A percentile compares a stretch with the other conserved stretches of the same genome.
Conservation (phyloP, 2,113 vertebrate genomes). For the Gadus macrocephalus region DNA sequence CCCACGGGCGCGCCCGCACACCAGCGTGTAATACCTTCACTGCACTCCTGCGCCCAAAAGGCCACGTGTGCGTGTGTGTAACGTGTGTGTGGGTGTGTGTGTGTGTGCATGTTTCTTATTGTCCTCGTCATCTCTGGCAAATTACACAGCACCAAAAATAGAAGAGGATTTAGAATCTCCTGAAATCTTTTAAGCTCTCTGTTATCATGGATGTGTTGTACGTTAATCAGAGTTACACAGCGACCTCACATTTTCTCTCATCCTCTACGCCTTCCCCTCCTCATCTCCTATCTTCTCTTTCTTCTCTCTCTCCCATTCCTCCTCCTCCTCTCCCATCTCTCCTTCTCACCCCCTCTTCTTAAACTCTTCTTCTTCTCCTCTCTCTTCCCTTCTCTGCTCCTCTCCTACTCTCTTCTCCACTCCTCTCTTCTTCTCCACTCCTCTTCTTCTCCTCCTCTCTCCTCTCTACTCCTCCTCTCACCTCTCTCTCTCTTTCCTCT, state of each 20-base stretch:
- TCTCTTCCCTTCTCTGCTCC: background rate
- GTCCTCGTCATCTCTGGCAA: too few species aligned
- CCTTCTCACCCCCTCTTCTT: background rate
- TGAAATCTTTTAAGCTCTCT: slow-evolving; percentile 9
- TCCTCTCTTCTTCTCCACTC: too few species aligned
- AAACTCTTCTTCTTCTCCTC: background rate
- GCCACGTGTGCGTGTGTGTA: background rate
- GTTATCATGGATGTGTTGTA: slow-evolving; percentile 3
- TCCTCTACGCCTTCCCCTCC: background rate
- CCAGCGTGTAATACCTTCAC: slow-evolving; percentile 9
- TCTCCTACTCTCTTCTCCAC: too few species aligned
- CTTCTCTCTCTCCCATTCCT: background rate
- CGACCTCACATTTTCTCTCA: background rate
- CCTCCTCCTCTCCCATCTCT: slow-evolving; percentile 11
- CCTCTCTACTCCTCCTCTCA: too few species aligned
- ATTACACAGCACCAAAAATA: background rate
- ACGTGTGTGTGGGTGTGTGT: slow-evolving; percentile 5
- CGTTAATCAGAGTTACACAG: slow-evolving; percentile 2
- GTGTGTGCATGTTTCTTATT: background rate
- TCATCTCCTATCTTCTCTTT: background rate
- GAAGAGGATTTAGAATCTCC: slow-evolving; percentile 8
- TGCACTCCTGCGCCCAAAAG: background rate
- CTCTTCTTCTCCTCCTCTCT: too few species aligned
- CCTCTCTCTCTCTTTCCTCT: background rate
- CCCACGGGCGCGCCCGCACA: slow-evolving; percentile 10